Percentiles rank a stretch among this genome's conserved stretches.
phyloP scores from a whole-genome alignment of 2,888 invertebrate species.

The Marasmarcha lunaedactyla region DNA sequence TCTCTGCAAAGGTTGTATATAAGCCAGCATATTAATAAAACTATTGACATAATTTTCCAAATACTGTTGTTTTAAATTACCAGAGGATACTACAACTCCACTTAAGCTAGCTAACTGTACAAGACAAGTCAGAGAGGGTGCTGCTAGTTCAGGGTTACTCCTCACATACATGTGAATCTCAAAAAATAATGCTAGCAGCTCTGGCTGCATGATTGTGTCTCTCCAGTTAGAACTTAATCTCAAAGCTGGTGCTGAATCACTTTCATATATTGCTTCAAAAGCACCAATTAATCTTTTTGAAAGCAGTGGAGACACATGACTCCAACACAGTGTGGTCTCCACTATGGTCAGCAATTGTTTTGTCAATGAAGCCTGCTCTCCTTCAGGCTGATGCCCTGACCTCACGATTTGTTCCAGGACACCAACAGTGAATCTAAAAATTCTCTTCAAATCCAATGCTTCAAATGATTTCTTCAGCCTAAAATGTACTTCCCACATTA shows the following conservation, averaged over 20 bases:
- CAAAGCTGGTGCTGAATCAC: conserved; percentile 74
- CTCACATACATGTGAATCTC: conserved; percentile 86
- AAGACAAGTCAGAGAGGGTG: conserved; percentile 84
- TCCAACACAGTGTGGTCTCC: conserved; percentile 86
- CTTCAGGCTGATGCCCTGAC: conserved; percentile 60
- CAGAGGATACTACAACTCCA: conserved; percentile 43
- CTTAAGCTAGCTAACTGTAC: conserved; percentile 76
- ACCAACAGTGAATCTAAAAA: conserved; percentile 73
- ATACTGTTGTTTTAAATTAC: conserved; percentile 49
- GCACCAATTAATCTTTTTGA: conserved; percentile 78
- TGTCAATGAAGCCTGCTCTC: conserved; percentile 66
- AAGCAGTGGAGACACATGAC: conserved; percentile 76
- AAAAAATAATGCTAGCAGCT: conserved; percentile 82
- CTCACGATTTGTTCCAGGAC: conserved; percentile 52
- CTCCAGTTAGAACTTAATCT: conserved; percentile 78
- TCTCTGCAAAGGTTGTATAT: conserved; percentile 48
- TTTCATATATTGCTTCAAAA: conserved; percentile 77
- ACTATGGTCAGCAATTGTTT: conserved; percentile 81
- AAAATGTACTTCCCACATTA: conserved; percentile 90
- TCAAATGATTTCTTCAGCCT: conserved; percentile 88
- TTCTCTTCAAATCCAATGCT: conserved; percentile 80
- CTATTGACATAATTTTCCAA: conserved; percentile 56
- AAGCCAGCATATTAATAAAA: conserved; percentile 53
- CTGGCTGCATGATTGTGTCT: conserved; percentile 80
- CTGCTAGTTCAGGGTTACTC: conserved; percentile 78